Base-by-base conservation (phyloP, 2,888 invertebrate species). In the Ypsolopha scabrella region DNA sequence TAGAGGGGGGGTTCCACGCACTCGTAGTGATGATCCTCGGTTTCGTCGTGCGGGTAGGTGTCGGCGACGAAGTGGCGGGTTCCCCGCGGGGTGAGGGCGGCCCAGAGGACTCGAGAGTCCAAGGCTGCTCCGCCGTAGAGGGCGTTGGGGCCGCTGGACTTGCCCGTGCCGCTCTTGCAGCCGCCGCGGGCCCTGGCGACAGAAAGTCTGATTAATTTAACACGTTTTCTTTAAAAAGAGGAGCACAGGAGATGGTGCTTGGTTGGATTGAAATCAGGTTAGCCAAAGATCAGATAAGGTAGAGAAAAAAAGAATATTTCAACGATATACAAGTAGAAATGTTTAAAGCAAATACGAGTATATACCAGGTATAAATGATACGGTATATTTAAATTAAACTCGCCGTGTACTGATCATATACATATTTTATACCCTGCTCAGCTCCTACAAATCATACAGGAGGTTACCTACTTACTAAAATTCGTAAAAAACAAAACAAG, bases 41-140 rank as follows among this genome's bases (percentile, higher is more conserved):
- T 81, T 58, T 88, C 90, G 62, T 91, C 90, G 55, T 88, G 86
- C 0, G 90, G 90, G 70, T 90, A 90, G 34, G 88, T 89, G 68
- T 90, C 90, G 0, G 91, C 90, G 52, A 92, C 90, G 69, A 92
- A 94, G 73, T 94, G 94, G 24, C 93, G 88, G 0, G 94, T 94
- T 10, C 94, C 94, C 14, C 93, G 89, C 0, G 94, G 94, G 0
- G 94, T 94, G 8, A 95, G 76, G 0, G 95, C 94, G 1, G 95
- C 95, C 95, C 95, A 95, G 46, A 93, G 87, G 2, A 92, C 89
- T 7, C 92, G 87, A 4, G 91, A 91, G 66, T 92, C 92, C 10
- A 90, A 87, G 14, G 89, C 88, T 11, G 89, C 78, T 48, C 81
- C 78, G 1, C 82, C 85, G 56, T 85, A 85, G 0, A 85, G 60